Conservation (phyloP, 2,797 vertebrate species). For the Scleropages formosus region DNA sequence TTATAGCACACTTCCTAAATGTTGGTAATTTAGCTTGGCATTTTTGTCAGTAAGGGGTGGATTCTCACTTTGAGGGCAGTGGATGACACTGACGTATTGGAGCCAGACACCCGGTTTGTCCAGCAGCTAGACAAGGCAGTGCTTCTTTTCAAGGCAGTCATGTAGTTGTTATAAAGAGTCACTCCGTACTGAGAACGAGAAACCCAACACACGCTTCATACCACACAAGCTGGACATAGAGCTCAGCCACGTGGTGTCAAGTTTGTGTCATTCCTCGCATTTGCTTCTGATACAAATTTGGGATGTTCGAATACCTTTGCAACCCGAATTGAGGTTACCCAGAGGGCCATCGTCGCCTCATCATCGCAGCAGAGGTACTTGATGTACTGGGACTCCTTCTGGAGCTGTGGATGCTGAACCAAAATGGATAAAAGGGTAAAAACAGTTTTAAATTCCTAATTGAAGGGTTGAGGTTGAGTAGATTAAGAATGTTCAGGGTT, state of each 20-base stretch:
- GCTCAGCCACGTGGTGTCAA: too few relatives aligned
- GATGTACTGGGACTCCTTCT: slow-evolving; percentile 97
- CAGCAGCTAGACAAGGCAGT: slow-evolving; percentile 59
- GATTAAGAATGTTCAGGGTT: too few relatives aligned
- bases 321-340: slow-evolving; percentile 92
- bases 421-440: too few relatives aligned
- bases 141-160: slow-evolving; percentile 73
- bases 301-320: slow-evolving; percentile 80
- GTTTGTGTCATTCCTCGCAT: too few relatives aligned
- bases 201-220: too few relatives aligned
- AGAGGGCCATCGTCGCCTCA: slow-evolving; percentile 73
- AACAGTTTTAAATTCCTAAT: too few relatives aligned
- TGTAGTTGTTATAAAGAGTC: slow-evolving; percentile 82
- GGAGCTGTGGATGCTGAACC: slow-evolving; percentile 92
- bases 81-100: slow-evolving; percentile 55
- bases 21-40: too few relatives aligned
- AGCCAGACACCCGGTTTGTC: slow-evolving; percentile 45
- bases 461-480: too few relatives aligned
- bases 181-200: slow-evolving; percentile 76
- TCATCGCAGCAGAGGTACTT: slow-evolving; percentile 95
- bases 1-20: background rate
- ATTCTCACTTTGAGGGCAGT: slow-evolving; percentile 52
- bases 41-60: background rate
- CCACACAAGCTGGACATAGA: too few relatives aligned
- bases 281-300: background rate